Evolutionary conservation across 2,113 vertebrate genomes (phyloP).

Genomic region (Hemichromis elongatus): DNA sequence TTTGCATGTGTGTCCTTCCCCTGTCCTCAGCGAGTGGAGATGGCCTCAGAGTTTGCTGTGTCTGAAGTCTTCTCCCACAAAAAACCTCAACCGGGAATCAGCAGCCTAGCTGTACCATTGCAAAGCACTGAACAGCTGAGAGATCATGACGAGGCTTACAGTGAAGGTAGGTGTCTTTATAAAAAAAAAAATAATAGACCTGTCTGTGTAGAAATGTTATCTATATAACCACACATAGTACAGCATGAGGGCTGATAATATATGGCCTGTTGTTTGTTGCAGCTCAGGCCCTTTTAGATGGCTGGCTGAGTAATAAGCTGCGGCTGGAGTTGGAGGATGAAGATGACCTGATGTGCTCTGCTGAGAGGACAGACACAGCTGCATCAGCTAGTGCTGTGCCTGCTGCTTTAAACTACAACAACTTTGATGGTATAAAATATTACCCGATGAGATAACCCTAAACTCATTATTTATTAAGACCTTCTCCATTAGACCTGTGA

Average conservation of each 20-base stretch:
- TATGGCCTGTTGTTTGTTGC: not conserved
- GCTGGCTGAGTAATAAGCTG: slow-evolving; percentile 84
- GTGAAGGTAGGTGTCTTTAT: slow-evolving; percentile 76
- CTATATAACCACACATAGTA: not conserved
- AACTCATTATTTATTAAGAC: not conserved
- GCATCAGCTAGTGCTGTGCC: not conserved
- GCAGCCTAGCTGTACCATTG: slow-evolving; percentile 49
- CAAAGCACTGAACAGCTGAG: slow-evolving; percentile 71
- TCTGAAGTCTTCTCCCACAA: slow-evolving; percentile 73
- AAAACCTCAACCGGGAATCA: slow-evolving; percentile 31
- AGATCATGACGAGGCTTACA: slow-evolving; percentile 76
- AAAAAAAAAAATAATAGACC: not conserved
- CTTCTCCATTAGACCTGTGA: not conserved
- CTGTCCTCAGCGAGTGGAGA: slow-evolving; percentile 73
- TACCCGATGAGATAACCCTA: not conserved
- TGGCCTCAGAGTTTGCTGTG: slow-evolving; percentile 75
- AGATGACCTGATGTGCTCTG: slow-evolving; percentile 50
- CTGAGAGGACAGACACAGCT: slow-evolving; percentile 21
- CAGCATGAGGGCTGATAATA: not conserved
- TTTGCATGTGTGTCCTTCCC: not conserved
- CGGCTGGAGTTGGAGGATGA: slow-evolving; percentile 73
- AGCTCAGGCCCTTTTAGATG: slow-evolving; percentile 84
- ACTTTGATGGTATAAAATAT: slow-evolving; percentile 81
- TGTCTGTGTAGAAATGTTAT: not conserved
- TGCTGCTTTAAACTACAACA: slow-evolving; percentile 54